Base-by-base conservation (phyloP, 1,140 invertebrate species). In the Neodiprion pinetum region DNA sequence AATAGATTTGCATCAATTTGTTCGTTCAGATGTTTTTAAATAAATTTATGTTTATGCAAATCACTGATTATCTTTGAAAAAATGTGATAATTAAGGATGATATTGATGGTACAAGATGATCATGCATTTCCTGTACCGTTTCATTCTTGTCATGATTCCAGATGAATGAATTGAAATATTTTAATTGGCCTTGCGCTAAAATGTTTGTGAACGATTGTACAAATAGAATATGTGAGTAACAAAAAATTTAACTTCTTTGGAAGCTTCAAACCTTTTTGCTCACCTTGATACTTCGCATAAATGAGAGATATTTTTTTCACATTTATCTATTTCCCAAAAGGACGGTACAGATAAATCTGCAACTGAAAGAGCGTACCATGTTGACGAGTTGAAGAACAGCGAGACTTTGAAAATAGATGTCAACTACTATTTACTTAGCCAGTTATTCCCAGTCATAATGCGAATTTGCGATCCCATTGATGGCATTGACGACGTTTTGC, bases 381-480 rank as follows among this genome's bases (percentile, higher is more conserved):
- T 96, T 66, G 97, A 98, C 70, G 98, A 99, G 87, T 85, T 95
- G 47, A 96, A 96, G 81, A 93, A 91, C 70, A 91, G 89, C 9
- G 90, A 91, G 74, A 88, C 87, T 53, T 87, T 97, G 0, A 94
- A 94, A 88, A 90, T 96, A 14, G 97, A 98, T 85, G 89, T 91
- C 3, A 91, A 92, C 74, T 98, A 97, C 87, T 98, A 98, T 88
- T 85, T 98, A 68, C 89, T 93, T 0, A 93, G 95, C 83, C 96
- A 98, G 89, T 92, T 99, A 48, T 96, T 98, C 85, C 98, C 98
- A 0, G 97, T 99, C 0, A 93, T 99, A 72, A 93, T 95, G 14
- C 91, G 98, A 75, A 93, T 99, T 77, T 98, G 96, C 83, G 97
- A 99, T 77, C 98, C 98, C 14, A 96, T 99, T 49, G 96, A 98